A percentile compares a stretch with the other conserved stretches of the same genome.
Conservation (phyloP, 2,888 invertebrate genomes). For the Onthophagus sagittarius region DNA sequence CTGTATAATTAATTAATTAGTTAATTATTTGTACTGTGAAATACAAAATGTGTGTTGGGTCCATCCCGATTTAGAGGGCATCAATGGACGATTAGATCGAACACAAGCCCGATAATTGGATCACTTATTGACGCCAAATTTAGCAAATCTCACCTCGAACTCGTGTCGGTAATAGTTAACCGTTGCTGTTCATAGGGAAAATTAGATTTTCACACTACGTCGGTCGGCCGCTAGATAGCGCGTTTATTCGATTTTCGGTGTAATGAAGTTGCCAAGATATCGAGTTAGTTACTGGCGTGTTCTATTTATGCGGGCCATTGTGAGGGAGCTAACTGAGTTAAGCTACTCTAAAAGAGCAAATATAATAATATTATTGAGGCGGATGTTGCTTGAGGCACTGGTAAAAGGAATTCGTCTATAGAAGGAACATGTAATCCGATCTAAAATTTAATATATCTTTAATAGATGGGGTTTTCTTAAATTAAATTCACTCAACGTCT, state of each 20-base stretch:
- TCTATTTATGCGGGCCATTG: neutral
- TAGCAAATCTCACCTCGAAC: neutral
- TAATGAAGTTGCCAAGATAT: neutral
- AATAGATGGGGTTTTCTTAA: too few relatives aligned
- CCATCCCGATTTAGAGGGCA: neutral
- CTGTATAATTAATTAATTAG: neutral
- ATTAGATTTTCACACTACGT: neutral
- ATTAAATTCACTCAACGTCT: too few relatives aligned
- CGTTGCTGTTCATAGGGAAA: neutral
- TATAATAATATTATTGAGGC: neutral
- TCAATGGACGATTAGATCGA: neutral
- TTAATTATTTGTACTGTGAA: neutral
- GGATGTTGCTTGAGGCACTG: neutral
- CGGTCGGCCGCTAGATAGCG: neutral
- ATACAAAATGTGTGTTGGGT: neutral
- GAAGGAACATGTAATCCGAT: too few relatives aligned
- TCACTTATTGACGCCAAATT: neutral
- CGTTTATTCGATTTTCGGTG: neutral
- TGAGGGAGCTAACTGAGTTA: neutral
- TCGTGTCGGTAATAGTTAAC: neutral
- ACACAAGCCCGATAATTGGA: neutral
- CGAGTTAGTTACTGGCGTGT: neutral
- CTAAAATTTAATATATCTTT: too few relatives aligned
- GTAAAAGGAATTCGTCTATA: neutral
- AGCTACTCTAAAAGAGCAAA: neutral